A percentile compares a stretch with the other conserved stretches of the same genome.
These are phyloP conservation scores for Vulpes vulpes DNA, from an alignment of 2,113 vertebrate genomes.

Conservation along the genomic window DNA sequence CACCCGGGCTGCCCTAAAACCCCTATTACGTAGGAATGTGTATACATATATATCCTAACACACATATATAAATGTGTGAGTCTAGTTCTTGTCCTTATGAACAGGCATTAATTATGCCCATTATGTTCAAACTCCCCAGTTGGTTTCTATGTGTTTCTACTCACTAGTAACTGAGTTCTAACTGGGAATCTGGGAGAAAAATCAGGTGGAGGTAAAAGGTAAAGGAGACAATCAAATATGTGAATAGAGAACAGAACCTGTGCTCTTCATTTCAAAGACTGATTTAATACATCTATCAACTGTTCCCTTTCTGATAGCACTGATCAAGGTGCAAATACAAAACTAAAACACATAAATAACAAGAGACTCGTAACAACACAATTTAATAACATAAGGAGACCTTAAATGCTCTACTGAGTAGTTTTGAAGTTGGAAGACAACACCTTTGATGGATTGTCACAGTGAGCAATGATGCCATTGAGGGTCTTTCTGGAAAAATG, in stretches of 20 bases:
- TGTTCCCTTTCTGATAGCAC: constrained; percentile 21
- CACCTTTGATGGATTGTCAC: constrained; percentile 16
- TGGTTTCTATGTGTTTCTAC: not conserved
- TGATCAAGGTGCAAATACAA: constrained; percentile 51
- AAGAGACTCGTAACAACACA: constrained; percentile 22
- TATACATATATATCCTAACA: not conserved
- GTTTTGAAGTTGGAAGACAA: constrained; percentile 36
- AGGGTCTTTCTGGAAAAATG: constrained; percentile 46
- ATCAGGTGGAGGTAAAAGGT: not conserved
- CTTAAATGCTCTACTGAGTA: constrained; percentile 31
- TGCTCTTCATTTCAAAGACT: not conserved
- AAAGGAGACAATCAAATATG: not conserved
- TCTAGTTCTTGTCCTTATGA: not conserved
- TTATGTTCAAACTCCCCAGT: accelerated
- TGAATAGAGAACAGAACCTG: not conserved
- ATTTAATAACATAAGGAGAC: constrained; percentile 50
- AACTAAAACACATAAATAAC: constrained; percentile 64
- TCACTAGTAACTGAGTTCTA: not conserved
- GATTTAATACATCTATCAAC: not conserved
- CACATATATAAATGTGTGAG: not conserved
- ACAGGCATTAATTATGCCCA: not conserved
- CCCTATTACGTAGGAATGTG: too few relatives aligned
- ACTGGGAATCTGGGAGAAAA: not conserved
- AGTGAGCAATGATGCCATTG: not conserved
- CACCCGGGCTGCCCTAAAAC: not conserved